Base-by-base conservation (phyloP, 2,888 invertebrate genomes). In the Cryptus viduatorius region DNA sequence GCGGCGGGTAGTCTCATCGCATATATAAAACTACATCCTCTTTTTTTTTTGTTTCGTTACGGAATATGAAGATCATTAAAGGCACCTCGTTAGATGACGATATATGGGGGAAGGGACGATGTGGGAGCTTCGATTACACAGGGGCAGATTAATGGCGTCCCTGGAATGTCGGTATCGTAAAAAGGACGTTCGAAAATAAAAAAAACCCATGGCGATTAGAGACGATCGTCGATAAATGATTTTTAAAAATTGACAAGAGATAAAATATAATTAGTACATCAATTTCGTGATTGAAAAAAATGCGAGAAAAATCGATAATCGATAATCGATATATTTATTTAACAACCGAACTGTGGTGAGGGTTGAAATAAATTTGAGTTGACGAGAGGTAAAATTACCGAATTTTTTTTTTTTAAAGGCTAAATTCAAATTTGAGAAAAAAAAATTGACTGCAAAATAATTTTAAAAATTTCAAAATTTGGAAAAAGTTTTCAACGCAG, bases 31-130 rank as follows among this genome's bases (percentile, higher is more conserved):
- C 19, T 48, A 16, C 29, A 59, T 69, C n/a, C 46, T 37, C 48
- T 42, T 37, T 79, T 79, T 79, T 79, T 79, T 79, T 46, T 67
- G 10, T 59, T 61, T 59, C 42, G n/a, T 72, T 44, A 14, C 4
- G 29, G 31, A 61, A 73, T 48, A 73, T 46, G 73, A 61, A 4
- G 46, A 46, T 73, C 73, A 29, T 61, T 73, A 73, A 73, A 61
- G 29, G 29, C 46, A 44, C 24, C 72, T 72, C 72, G 72, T 72
- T 72, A 59, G 29, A 59, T 59, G 29, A 14, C 59, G 59, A 59
- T 59, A 24, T 59, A 59, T 16, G 19, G 59, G 29, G 44, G 42
- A 44, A 14, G 72, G 56, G 44, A 72, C 16, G 8, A 44, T 14
- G 56, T 44, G 56, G n/a, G 56, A 44, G 44, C 44, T 56, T 72